A percentile compares a stretch with the other conserved stretches of the same genome.
These are phyloP conservation scores for Epizoanthus rinbou DNA, from an alignment of 92 coral and sea anemone genomes.

Conservation along the genomic window DNA sequence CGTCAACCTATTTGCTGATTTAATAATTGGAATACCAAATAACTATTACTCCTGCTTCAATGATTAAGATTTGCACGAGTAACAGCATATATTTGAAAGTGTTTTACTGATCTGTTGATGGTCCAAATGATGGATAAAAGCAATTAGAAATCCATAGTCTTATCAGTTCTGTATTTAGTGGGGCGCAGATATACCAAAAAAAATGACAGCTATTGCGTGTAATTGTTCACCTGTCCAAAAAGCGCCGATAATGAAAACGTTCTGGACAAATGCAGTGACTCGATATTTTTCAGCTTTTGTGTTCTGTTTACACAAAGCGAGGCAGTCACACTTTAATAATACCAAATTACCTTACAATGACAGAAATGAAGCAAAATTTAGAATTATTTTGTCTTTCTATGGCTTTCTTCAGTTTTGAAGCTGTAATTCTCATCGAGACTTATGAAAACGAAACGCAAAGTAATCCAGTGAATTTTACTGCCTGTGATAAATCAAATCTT, in stretches of 20 bases:
- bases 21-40: too few relatives aligned
- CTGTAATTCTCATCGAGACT: not conserved
- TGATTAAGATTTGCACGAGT: too few relatives aligned
- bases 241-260: conserved; percentile 1
- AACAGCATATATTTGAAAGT: too few relatives aligned
- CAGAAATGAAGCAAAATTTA: not conserved
- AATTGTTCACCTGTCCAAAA: not conserved
- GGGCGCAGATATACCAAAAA: too few relatives aligned
- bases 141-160: too few relatives aligned
- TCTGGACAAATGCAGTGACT: not conserved
- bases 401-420: not conserved
- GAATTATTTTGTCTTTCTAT: not conserved
- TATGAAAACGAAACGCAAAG: not conserved
- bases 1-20: too few relatives aligned
- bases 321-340: conserved; percentile 1
- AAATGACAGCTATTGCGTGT: not conserved
- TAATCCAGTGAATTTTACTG: not conserved
- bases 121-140: too few relatives aligned
- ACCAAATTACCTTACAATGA: not conserved
- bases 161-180: too few relatives aligned
- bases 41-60: too few relatives aligned
- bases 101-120: too few relatives aligned
- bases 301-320: not conserved
- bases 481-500: not conserved
- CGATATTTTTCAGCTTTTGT: conserved; percentile 3